Conservation (phyloP, 23 tunicate genomes). For the Ciona savignyi region DNA sequence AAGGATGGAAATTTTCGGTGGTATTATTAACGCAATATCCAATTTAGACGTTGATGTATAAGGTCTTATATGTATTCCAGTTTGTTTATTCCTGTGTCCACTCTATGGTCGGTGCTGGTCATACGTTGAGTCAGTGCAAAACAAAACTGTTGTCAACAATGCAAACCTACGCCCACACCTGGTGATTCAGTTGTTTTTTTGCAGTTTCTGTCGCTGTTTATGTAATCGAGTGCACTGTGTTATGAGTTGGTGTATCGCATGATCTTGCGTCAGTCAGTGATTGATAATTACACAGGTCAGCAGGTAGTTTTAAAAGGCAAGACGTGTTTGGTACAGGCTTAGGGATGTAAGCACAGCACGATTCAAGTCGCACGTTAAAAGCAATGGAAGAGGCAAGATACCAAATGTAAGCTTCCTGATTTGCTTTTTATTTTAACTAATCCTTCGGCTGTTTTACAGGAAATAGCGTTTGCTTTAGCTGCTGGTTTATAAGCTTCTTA, state of each 20-base stretch:
- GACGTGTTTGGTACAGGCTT: neutral
- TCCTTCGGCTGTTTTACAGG: neutral
- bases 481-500: neutral
- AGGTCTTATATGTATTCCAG: too few relatives aligned
- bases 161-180: neutral
- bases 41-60: too few relatives aligned
- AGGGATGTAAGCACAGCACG: neutral
- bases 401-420: neutral
- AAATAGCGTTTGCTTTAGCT: neutral
- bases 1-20: too few relatives aligned
- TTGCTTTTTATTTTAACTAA: neutral
- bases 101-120: too few relatives aligned
- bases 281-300: neutral
- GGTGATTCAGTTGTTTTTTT: neutral
- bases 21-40: too few relatives aligned
- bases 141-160: neutral
- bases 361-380: neutral
- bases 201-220: neutral
- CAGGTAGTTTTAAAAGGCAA: neutral
- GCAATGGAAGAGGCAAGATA: neutral
- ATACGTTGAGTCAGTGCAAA: neutral
- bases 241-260: neutral
- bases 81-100: too few relatives aligned
- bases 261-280: neutral
- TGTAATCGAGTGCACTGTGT: neutral